Evolutionary conservation across 1,140 invertebrate species (phyloP).

Genomic region (Hycleus phaleratus): DNA sequence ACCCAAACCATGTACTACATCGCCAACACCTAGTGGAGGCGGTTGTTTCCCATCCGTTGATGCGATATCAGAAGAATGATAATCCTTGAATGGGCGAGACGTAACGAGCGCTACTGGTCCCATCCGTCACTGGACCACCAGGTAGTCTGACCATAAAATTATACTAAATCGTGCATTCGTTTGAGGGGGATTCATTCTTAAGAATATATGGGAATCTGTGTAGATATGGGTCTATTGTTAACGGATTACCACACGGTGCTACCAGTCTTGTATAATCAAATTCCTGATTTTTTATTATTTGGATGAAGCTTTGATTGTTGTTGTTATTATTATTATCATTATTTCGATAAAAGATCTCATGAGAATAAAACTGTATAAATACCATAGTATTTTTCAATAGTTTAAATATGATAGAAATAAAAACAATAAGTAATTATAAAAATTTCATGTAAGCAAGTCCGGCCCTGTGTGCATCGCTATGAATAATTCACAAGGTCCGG

Average conservation of each 20-base stretch:
- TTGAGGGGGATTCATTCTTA: constrained; percentile 31
- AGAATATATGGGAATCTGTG: constrained; percentile 37
- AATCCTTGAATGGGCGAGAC: constrained; percentile 37
- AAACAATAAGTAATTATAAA: too few species aligned
- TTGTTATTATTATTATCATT: too few species aligned
- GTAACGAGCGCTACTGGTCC: constrained; percentile 32
- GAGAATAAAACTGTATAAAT: too few species aligned
- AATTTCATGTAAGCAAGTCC: background rate
- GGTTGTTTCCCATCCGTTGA: constrained; percentile 14
- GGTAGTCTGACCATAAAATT: constrained; percentile 37
- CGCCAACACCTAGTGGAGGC: constrained; percentile 3
- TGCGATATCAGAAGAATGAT: constrained; percentile 35
- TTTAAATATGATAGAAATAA: too few species aligned
- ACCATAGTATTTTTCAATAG: too few species aligned
- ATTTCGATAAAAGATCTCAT: too few species aligned
- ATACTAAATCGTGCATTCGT: constrained; percentile 39
- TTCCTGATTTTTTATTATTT: too few species aligned
- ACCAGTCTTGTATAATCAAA: constrained; percentile 32
- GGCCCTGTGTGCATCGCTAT: constrained; percentile 17
- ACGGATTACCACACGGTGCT: constrained; percentile 31
- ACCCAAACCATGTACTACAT: background rate
- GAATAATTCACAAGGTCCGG: constrained; percentile 28
- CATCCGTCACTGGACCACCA: constrained; percentile 38
- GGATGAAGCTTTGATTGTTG: too few species aligned
- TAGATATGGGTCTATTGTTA: constrained; percentile 38